phyloP scores from a whole-genome alignment of 2,888 invertebrate genomes.

The Phymatocera aterrima region DNA sequence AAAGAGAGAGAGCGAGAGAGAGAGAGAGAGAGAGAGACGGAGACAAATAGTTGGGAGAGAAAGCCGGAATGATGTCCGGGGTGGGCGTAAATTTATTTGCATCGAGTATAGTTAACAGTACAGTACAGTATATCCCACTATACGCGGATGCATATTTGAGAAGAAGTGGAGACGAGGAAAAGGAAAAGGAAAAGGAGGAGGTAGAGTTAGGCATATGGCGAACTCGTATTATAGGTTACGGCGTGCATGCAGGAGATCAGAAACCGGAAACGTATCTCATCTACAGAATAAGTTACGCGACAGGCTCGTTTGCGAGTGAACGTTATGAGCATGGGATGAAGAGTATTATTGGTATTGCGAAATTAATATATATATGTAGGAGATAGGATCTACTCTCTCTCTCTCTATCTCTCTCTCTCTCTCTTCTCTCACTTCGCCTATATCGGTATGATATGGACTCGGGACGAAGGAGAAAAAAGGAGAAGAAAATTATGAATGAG shows the following conservation, averaged over 20 bases:
- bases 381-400: neutral
- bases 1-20: too few species aligned
- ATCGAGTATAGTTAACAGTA: too few species aligned
- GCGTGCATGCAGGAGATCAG: neutral
- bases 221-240: too few species aligned
- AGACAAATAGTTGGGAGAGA: conserved; percentile 17
- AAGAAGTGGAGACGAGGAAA: neutral
- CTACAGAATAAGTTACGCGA: conserved; percentile 20
- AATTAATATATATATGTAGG: conserved; percentile 5
- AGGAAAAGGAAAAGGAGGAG: neutral
- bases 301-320: neutral
- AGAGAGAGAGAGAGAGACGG: too few species aligned
- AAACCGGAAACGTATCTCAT: conserved; percentile 40
- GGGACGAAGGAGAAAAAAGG: neutral
- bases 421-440: neutral
- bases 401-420: neutral
- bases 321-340: neutral
- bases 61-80: neutral
- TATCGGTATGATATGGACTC: neutral
- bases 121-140: too few species aligned
- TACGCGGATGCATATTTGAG: conserved; percentile 11
- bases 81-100: conserved; percentile 39
- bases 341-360: neutral
- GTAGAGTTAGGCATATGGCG: too few species aligned
- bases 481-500: neutral